A percentile compares a stretch with the other conserved stretches of the same genome.
Evolutionary conservation across 2,797 vertebrate species (phyloP).

Genomic region (Epinephelus coioides): DNA sequence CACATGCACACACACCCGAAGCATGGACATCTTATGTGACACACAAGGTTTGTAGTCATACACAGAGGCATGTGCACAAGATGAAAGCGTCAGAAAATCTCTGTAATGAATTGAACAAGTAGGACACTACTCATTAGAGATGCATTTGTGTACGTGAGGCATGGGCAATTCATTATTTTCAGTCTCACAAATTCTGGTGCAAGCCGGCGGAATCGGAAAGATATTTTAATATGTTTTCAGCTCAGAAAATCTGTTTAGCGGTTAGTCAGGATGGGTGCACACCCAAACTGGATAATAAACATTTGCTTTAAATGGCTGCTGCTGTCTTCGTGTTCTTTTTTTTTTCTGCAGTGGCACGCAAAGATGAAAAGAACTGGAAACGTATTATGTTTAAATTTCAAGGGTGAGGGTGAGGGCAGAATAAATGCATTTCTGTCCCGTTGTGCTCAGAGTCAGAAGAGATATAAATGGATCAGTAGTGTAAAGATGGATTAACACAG

Average conservation of each 20-base stretch:
- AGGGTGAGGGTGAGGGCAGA: slow-evolving; percentile 7
- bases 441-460: slow-evolving; percentile 12
- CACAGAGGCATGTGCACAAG: slow-evolving; percentile 64
- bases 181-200: slow-evolving; percentile 48
- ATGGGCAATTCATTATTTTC: slow-evolving; percentile 69
- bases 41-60: slow-evolving; percentile 63
- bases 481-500: slow-evolving; percentile 14
- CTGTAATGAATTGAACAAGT: slow-evolving; percentile 82
- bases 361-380: slow-evolving; percentile 34
- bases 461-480: slow-evolving; percentile 5
- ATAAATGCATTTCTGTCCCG: slow-evolving; percentile 24
- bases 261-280: slow-evolving; percentile 50
- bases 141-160: slow-evolving; percentile 69
- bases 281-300: slow-evolving; percentile 51
- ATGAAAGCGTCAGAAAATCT: slow-evolving; percentile 74
- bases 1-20: slow-evolving; percentile 40
- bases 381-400: slow-evolving; percentile 33
- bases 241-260: slow-evolving; percentile 60
- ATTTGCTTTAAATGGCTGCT: slow-evolving; percentile 57
- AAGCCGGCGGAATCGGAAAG: slow-evolving; percentile 51
- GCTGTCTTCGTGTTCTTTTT: slow-evolving; percentile 10
- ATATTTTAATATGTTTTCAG: slow-evolving; percentile 65
- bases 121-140: slow-evolving; percentile 82
- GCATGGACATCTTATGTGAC: slow-evolving; percentile 58
- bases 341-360: slow-evolving; percentile 19